These are phyloP conservation scores for Pituophis catenifer DNA, from an alignment of 2,113 vertebrate genomes.

Conservation along the genomic window DNA sequence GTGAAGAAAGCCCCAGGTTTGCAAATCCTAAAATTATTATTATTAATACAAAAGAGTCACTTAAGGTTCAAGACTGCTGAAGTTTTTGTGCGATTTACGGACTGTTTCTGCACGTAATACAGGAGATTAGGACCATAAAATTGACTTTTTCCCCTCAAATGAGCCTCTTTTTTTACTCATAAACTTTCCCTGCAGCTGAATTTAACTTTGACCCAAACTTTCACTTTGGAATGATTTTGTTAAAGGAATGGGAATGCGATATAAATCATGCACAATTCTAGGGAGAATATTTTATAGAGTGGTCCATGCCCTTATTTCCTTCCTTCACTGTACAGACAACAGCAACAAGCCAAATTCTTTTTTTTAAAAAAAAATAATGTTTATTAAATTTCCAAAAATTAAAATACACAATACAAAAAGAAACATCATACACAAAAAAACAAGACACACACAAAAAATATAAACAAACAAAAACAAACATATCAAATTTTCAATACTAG, in stretches of 20 bases:
- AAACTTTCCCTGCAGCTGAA: conserved; percentile 58
- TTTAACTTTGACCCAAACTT: conserved; percentile 66
- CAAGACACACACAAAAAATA: too few relatives aligned
- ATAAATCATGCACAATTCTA: conserved; percentile 38
- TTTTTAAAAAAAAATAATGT: too few relatives aligned
- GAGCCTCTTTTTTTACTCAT: conserved; percentile 63
- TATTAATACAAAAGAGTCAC: neutral
- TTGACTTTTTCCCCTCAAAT: conserved; percentile 65
- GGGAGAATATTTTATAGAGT: conserved; percentile 35
- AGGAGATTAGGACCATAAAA: conserved; percentile 65
- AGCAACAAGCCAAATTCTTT: neutral
- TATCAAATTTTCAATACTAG: too few relatives aligned
- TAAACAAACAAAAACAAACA: too few relatives aligned
- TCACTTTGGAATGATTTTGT: conserved; percentile 63
- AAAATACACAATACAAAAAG: too few relatives aligned
- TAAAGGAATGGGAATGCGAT: conserved; percentile 46
- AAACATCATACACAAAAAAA: too few relatives aligned
- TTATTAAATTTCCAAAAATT: too few relatives aligned
- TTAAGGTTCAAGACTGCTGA: conserved; percentile 48
- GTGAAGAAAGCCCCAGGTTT: conserved; percentile 40
- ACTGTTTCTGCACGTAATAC: conserved; percentile 61
- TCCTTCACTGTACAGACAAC: rapidly evolving
- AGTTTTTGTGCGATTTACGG: conserved; percentile 58
- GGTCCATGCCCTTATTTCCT: conserved; percentile 16
- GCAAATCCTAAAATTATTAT: conserved; percentile 13